These are phyloP conservation scores for Nomada flava DNA, from an alignment of 2,888 invertebrate genomes.

Conservation along the genomic window DNA sequence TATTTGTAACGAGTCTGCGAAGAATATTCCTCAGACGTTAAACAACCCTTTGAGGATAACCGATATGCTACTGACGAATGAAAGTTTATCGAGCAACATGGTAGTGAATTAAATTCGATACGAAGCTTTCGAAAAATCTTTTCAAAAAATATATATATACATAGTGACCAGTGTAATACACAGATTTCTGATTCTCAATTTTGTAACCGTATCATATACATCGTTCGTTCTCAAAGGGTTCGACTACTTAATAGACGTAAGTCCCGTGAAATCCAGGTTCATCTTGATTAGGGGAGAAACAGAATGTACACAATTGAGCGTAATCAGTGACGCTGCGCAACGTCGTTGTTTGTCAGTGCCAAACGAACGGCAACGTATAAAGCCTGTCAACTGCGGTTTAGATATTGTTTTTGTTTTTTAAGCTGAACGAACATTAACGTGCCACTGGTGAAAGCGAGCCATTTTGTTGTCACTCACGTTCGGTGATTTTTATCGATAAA, in stretches of 20 bases:
- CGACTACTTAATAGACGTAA: neutral
- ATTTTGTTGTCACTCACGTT: slow-evolving; percentile 37
- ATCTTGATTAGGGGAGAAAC: slow-evolving; percentile 23
- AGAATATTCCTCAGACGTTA: slow-evolving; percentile 1
- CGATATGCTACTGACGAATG: neutral
- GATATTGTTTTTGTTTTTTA: slow-evolving; percentile 35
- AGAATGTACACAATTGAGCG: neutral
- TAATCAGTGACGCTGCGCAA: slow-evolving; percentile 6
- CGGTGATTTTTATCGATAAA: slow-evolving; percentile 31
- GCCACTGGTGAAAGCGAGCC: slow-evolving; percentile 56
- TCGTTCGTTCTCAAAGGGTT: slow-evolving; percentile 1
- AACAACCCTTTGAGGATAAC: slow-evolving; percentile 15
- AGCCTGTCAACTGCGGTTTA: slow-evolving; percentile 35
- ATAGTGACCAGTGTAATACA: neutral
- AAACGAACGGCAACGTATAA: slow-evolving; percentile 8
- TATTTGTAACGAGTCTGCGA: slow-evolving; percentile 31
- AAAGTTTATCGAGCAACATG: neutral
- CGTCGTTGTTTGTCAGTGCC: slow-evolving; percentile 5
- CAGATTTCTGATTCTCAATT: no score
- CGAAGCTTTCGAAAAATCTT: neutral
- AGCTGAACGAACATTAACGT: slow-evolving; percentile 49
- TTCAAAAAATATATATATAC: neutral
- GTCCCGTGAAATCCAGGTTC: slow-evolving; percentile 4
- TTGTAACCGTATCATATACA: neutral
- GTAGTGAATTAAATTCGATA: neutral